Base-by-base conservation (phyloP, 2,888 invertebrate genomes). In the Stenoptilia bipunctidactyla region DNA sequence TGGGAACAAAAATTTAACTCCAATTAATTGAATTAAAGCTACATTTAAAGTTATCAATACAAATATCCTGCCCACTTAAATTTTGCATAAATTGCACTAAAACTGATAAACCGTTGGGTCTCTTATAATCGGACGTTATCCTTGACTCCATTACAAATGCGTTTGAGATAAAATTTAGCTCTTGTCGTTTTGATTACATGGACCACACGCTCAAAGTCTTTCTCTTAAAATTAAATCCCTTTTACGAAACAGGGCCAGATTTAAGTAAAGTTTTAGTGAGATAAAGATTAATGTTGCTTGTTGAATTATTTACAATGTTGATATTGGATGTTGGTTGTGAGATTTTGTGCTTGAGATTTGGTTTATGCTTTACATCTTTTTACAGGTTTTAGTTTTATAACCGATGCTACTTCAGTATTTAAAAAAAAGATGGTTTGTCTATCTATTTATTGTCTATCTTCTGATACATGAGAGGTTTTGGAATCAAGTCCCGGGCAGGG, bases 251-350 rank as follows among this genome's bases (percentile, higher is more conserved):
- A 44, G 46, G 43, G 42, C 41, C 30, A 20, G 9, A 5, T 35
- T 34, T 34, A 34, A 45, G 44, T 41, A 43, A 41, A 20, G 46
- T 48, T 49, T 50, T 51, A 56, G 53, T 52, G 66, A 69, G 70
- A 75, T 77, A 73, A 74, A 76, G 72, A 76, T 70, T 70, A 77
- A 76, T 75, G 66, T 55, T 50, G 56, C 67, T 63, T 74, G 74
- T 75, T 71, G 75, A 70, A 75, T 76, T 76, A 79, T 73, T 79
- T 77, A 79, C 73, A 58, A 61, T 53, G 56, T 53, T 65, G 76
- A 79, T 79, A 76, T 52, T 54, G 44, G 20, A 20, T 37, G 40
- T 49, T 43, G 40, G 43, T 15, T 15, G 15, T 51, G 50, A 46
- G 47, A 46, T 51, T 52, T 53, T 48, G 51, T 53, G 46, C 49